Conservation (phyloP, 2,113 vertebrate species). For the Donacobius atricapilla region DNA sequence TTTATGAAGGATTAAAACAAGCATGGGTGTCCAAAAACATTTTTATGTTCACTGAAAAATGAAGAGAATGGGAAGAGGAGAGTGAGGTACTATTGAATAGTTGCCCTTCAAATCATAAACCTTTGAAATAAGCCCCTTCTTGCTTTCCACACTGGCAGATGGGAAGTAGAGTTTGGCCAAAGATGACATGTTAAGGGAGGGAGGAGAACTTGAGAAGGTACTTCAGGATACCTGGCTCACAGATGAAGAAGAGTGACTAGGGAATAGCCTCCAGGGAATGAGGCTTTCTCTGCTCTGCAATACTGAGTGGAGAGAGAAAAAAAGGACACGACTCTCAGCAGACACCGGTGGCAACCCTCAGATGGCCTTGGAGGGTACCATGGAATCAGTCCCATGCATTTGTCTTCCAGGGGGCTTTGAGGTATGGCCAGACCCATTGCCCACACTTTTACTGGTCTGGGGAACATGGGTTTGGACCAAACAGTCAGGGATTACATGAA, state of each 20-base stretch:
- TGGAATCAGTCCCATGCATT: fast-evolving
- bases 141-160: background rate
- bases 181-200: background rate
- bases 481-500: background rate
- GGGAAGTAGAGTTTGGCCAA: background rate
- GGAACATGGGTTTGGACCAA: background rate
- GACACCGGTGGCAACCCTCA: background rate
- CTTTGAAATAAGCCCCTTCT: background rate
- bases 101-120: background rate
- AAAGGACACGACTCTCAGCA: background rate
- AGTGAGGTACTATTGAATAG: background rate
- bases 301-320: background rate
- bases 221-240: background rate
- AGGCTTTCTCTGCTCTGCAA: background rate
- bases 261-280: background rate
- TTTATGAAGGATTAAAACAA: background rate
- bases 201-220: background rate
- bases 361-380: background rate
- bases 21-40: background rate
- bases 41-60: background rate
- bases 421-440: background rate
- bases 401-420: fast-evolving
- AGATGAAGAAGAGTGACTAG: background rate
- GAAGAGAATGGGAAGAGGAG: background rate
- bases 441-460: background rate